Evolutionary conservation across 2,888 invertebrate species (phyloP).

Genomic region (Tetragonisca angustula): DNA sequence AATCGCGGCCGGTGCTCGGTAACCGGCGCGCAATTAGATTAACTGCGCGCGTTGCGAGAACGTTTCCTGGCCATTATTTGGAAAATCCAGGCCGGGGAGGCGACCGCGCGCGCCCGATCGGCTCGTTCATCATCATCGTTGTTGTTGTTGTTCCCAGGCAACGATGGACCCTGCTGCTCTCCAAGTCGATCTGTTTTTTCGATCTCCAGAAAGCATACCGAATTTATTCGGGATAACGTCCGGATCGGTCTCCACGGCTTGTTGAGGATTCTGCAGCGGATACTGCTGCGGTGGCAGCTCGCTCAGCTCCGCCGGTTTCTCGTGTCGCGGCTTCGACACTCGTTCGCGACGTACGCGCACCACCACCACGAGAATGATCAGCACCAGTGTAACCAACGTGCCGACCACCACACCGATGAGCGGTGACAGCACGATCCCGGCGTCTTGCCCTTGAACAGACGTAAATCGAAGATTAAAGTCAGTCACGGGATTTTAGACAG

Average conservation of each 20-base stretch:
- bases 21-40: slow-evolving; percentile 59
- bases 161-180: neutral
- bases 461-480: slow-evolving; percentile 1
- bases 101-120: slow-evolving; percentile 3
- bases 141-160: too few species aligned
- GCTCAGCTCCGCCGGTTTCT: slow-evolving; percentile 79
- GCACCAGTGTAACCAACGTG: slow-evolving; percentile 85
- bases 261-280: slow-evolving; percentile 80
- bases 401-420: slow-evolving; percentile 86
- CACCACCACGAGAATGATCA: slow-evolving; percentile 85
- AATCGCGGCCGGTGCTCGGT: slow-evolving; percentile 34
- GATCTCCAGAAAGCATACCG: slow-evolving; percentile 84
- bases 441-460: slow-evolving; percentile 85
- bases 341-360: slow-evolving; percentile 84
- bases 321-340: slow-evolving; percentile 78
- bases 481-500: too few species aligned
- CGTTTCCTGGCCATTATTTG: slow-evolving; percentile 44
- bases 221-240: slow-evolving; percentile 91
- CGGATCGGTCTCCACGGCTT: slow-evolving; percentile 88
- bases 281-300: slow-evolving; percentile 80
- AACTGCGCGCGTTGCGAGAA: slow-evolving; percentile 39
- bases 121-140: too few species aligned
- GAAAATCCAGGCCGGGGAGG: slow-evolving; percentile 22
- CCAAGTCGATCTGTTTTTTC: neutral
- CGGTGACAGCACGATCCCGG: slow-evolving; percentile 86